Evolutionary conservation across 2,888 invertebrate genomes (phyloP).

Genomic region (Oscheius sp.): DNA sequence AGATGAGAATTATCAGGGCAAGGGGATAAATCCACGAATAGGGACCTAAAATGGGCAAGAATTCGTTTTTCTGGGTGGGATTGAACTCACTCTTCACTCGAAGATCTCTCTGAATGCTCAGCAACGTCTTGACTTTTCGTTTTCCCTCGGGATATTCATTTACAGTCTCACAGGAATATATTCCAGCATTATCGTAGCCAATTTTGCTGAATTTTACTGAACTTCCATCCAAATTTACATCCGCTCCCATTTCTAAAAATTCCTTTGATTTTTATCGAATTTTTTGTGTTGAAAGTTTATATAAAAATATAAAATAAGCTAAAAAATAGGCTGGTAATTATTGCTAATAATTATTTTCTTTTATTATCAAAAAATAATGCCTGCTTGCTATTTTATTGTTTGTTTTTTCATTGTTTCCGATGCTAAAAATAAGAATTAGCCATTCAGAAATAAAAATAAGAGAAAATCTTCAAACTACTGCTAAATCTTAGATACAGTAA

Average conservation of each 20-base stretch:
- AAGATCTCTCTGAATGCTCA: conserved; percentile 55
- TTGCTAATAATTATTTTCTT: no score
- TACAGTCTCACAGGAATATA: conserved; percentile 56
- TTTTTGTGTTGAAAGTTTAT: no score
- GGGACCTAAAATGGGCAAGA: conserved; percentile 55
- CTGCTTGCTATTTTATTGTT: no score
- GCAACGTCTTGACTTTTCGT: conserved; percentile 41
- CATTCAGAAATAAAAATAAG: no score
- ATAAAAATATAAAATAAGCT: no score
- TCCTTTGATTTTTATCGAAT: neutral
- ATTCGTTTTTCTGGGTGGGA: conserved; percentile 3
- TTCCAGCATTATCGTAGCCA: conserved; percentile 50
- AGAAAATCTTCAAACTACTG: no score
- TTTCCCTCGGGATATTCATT: conserved; percentile 48
- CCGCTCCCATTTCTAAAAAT: conserved; percentile 40
- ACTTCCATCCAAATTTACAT: conserved; percentile 45
- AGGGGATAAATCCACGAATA: conserved; percentile 63
- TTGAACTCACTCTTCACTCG: conserved; percentile 52
- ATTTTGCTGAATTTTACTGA: conserved; percentile 41
- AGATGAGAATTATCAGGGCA: conserved; percentile 53
- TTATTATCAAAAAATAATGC: no score
- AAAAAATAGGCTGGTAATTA: no score
- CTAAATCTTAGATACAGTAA: no score
- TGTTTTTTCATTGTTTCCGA: no score
- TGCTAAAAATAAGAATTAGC: no score